Base-by-base conservation (phyloP, 2,888 invertebrate genomes). In the Rhimphoctona megacephalus region DNA sequence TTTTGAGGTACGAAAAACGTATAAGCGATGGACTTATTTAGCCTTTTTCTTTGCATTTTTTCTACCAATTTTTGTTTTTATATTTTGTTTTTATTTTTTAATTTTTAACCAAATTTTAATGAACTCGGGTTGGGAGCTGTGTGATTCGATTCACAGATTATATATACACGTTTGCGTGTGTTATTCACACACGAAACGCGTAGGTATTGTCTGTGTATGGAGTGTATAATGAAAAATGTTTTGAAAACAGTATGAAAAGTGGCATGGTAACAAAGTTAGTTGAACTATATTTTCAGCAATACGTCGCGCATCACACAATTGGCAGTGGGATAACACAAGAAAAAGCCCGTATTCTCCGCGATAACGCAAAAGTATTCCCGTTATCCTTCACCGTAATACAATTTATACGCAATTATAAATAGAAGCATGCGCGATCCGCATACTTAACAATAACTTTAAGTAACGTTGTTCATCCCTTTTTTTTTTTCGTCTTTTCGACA, bases 191-290 rank as follows among this genome's bases (percentile, higher is more conserved):
- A n/a, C n/a, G 19, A 33, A 19, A 72, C 25, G 30, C 9, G 2
- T 33, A n/a, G 52, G 49, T 52, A 72, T 72, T 6, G 81, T 70
- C 54, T 80, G 74, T 76, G 36, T 19, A n/a, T 70, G 36, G 61
- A 70, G 66, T 49, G 61, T 88, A 82, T 81, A 86, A 83, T 78
- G 70, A 49, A 69, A 77, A 85, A 86, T 84, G 79, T 72, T 43
- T 70, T 46, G 76, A 76, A 69, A 77, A 39, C 67, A 88, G 77
- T 82, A 86, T 86, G 76, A 84, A 82, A 72, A 88, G 81, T 86
- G 88, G 86, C 88, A 88, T 88, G 88, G 88, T 88, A 86, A 86
- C 86, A 83, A 85, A 86, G 83, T 83, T 80, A 86, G 86, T 86
- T 86, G 83, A 86, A 86, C 86, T 80, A 61, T 61, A 76, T 86